phyloP scores from a whole-genome alignment of 1,140 invertebrate genomes.

The Achroia grisella region DNA sequence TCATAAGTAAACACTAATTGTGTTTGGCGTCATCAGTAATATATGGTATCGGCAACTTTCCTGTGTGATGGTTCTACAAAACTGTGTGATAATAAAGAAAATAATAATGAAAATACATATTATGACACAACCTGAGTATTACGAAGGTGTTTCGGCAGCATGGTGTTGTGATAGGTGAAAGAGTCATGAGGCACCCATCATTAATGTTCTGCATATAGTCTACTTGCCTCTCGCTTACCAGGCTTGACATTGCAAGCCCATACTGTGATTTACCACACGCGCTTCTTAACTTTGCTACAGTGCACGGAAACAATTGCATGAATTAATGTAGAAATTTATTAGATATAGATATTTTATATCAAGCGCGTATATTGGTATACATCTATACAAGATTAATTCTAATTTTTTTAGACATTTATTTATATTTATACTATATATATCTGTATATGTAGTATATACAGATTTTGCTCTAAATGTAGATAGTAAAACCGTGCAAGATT shows the following conservation, averaged over 20 bases:
- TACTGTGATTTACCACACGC: conserved; percentile 32
- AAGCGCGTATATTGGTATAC: too few relatives aligned
- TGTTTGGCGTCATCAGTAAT: neutral
- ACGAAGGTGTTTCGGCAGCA: conserved; percentile 62
- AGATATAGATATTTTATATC: neutral
- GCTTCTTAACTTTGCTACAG: conserved; percentile 17
- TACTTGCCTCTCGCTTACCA: conserved; percentile 51
- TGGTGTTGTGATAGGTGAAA: conserved; percentile 56
- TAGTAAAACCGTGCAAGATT: too few relatives aligned
- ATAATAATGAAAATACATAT: neutral
- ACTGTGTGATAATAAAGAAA: too few relatives aligned
- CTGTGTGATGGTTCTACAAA: too few relatives aligned
- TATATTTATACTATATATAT: too few relatives aligned
- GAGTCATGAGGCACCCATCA: conserved; percentile 56
- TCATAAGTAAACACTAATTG: neutral
- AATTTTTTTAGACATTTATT: too few relatives aligned
- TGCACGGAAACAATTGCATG: neutral
- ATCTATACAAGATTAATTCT: too few relatives aligned
- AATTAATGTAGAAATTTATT: neutral
- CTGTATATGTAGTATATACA: too few relatives aligned
- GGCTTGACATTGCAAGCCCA: conserved; percentile 48
- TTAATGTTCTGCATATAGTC: conserved; percentile 58
- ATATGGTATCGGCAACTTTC: neutral
- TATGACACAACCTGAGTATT: conserved; percentile 36
- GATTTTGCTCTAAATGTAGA: too few relatives aligned